phyloP scores from a whole-genome alignment of 2,113 vertebrate species.

The Anser brachyrhynchus region DNA sequence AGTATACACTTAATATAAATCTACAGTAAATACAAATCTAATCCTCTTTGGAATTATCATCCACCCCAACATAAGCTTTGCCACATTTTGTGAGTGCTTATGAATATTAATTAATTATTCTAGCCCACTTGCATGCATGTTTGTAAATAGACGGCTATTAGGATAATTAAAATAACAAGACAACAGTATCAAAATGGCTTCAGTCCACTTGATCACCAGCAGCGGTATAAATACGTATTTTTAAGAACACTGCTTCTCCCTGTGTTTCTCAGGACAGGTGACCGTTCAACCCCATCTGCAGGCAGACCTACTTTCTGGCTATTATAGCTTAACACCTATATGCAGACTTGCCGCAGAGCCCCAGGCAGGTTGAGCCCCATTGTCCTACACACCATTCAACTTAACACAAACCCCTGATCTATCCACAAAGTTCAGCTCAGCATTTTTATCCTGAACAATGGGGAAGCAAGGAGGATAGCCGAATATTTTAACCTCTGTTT shows the following conservation, averaged over 20 bases:
- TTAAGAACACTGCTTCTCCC: not conserved
- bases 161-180: constrained; percentile 20
- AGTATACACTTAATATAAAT: not conserved
- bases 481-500: constrained; percentile 60
- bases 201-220: not conserved
- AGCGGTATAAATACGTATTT: not conserved
- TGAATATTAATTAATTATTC: constrained; percentile 20
- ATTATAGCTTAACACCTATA: constrained; percentile 23
- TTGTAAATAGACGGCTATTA: constrained; percentile 22
- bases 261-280: not conserved
- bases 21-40: not conserved
- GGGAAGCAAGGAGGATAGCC: constrained; percentile 46
- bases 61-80: constrained; percentile 21
- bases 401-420: constrained; percentile 5
- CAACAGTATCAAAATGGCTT: constrained; percentile 28
- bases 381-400: constrained; percentile 39
- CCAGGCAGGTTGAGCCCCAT: constrained; percentile 55
- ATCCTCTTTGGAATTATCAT: constrained; percentile 1
- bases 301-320: constrained; percentile 48
- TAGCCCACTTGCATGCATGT: not conserved
- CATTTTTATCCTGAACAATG: constrained; percentile 61
- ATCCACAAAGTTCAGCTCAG: constrained; percentile 36
- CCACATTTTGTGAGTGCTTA: constrained; percentile 3
- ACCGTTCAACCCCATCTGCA: not conserved
- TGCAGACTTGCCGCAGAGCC: constrained; percentile 10